Percentiles rank a stretch among this genome's conserved stretches.
Conservation (phyloP, 1,140 invertebrate species). For the Oncopodura yosiiana region DNA sequence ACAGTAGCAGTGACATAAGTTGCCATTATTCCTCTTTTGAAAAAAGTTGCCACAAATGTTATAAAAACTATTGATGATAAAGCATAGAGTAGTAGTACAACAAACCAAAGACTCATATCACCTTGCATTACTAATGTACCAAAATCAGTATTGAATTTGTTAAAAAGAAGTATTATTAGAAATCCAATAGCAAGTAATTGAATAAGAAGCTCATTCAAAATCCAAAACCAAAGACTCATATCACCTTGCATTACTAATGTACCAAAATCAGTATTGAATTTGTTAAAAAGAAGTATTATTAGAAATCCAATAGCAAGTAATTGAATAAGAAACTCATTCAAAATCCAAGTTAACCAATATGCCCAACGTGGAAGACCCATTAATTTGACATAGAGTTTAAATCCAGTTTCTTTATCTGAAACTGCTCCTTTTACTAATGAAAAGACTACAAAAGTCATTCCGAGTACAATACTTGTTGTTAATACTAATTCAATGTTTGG, state of each 20-base stretch:
- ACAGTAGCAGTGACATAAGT: conserved; percentile 4
- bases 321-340: conserved; percentile 11
- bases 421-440: conserved; percentile 14
- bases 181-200: conserved; percentile 1
- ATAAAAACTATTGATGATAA: conserved; percentile 8
- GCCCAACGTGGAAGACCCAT: conserved; percentile 9
- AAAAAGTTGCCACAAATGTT: conserved; percentile 8
- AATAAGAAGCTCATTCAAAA: conserved; percentile 9
- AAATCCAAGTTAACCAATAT: conserved; percentile 21
- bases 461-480: conserved; percentile 9
- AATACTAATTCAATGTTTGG: conserved; percentile 5
- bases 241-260: conserved; percentile 9
- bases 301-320: neutral
- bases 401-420: conserved; percentile 16
- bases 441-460: conserved; percentile 1
- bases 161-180: conserved; percentile 1
- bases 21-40: conserved; percentile 13
- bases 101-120: conserved; percentile 5
- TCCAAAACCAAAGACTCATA: conserved; percentile 12
- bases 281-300: neutral
- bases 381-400: conserved; percentile 11
- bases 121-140: conserved; percentile 6
- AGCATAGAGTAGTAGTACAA: conserved; percentile 7
- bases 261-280: neutral
- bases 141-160: neutral